Base-by-base conservation (phyloP, 2,888 invertebrate species). In the Philereme transversata region DNA sequence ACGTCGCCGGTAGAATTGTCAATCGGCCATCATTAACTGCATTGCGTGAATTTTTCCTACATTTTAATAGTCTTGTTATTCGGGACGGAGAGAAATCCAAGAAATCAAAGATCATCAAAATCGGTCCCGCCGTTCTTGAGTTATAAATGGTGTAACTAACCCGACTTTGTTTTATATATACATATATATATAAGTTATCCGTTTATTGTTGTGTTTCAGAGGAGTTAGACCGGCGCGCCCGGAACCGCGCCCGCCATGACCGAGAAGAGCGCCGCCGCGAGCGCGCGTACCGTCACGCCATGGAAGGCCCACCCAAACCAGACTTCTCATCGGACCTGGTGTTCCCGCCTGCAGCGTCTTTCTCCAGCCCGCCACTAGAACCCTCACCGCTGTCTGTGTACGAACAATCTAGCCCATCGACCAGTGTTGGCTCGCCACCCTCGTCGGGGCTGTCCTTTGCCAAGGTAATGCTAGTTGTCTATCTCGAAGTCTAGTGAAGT, bases 211-310 rank as follows among this genome's bases (percentile, higher is more conserved):
- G 22, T 22, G 22, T 22, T 22, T 22, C 76, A 96, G 97, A 95
- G 63, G 97, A 97, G 83, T 78, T 98, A 54, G 94, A 95, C 5
- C 93, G 94, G 8, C 94, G 98, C 3, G 94, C 95, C 36, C 94
- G 94, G 50, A 86, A 92, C 9, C 94, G 98, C 5, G 94, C 95
- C 48, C 95, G 95, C 5, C 93, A 95, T 34, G 95, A 95, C 46
- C 94, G 95, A 7, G 97, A 97, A 10, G 98, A 98, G 79, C 94
- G 94, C 34, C 95, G 95, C 40, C 94, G 97, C 4, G 97, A 97
- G 78, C 95, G 95, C 66, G 94, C 95, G n/a, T 95, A 96, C 65
- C 95, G 86, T 93, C 97, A 84, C 92, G 94, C 77, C 88, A 93
- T 81, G 93, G 97, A 94, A 95, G 97, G 74, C 88, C 95, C 90